Evolutionary conservation across 2,797 vertebrate genomes (phyloP), one percentile per base, ranked within the genome.

Genomic region (Dendrocincla tyrannina): DNA sequence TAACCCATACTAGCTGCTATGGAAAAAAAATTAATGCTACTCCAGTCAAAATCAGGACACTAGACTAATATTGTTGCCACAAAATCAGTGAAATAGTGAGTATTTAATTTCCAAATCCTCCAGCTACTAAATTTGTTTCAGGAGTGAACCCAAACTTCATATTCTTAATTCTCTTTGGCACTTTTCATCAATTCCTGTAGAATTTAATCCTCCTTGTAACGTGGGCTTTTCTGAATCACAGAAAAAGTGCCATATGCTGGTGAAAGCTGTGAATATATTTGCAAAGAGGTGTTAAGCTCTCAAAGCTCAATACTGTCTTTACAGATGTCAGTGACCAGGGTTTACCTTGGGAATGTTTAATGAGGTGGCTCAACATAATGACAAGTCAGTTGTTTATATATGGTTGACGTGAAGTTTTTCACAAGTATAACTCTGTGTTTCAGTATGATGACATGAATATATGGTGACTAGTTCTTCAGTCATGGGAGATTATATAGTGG

Each of bases 161-260:
- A 23, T 49, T 91, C 63, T 58, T 86, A 37, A 44, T 78, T 94
- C 18, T 80, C 27, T 70, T 74, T 1, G 4, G 37, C 1, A 4
- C 50, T 94, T 90, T 68, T 78, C 30, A 62, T 84, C 17, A 72
- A 9, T 66, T 73, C 23, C 35, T 55, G 70, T 88, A 62, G 27
- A 88, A 52, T 68, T 72, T 69, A 14, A 44, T 76, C 19, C 19
- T 91, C 13, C 39, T 64, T 88, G 58, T 72, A 87, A 60, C 53
- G 32, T 76, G 63, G 22, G 30, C 53, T 64, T 77, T 79, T 92
- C 63, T 72, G 62, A 78, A 70, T 72, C 50, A 47, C 37, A 55
- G 59, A 67, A 60, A 69, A 75, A 74, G 39, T 35, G 20, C 52
- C 11, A 2, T 77, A 30, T 86, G 35, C 44, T 84, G 53, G 63